A percentile compares a stretch with the other conserved stretches of the same genome.
phyloP scores from a whole-genome alignment of 2,113 vertebrate genomes.

The Anhinga rufa region DNA sequence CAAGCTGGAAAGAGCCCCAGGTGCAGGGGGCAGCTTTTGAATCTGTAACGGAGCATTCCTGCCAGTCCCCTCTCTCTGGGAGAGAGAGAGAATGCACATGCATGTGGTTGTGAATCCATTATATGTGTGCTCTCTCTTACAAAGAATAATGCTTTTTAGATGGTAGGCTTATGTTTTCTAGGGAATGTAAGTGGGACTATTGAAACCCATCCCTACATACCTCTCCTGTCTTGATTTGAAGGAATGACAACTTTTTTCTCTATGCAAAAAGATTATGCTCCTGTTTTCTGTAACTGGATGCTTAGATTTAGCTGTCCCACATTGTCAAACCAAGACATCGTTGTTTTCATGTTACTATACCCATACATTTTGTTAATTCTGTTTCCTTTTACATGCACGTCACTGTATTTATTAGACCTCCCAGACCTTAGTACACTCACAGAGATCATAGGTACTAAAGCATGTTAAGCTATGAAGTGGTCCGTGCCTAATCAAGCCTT shows the following conservation, averaged over 20 bases:
- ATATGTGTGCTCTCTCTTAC: rapidly evolving
- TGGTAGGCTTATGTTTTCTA: neutral
- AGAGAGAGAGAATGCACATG: rapidly evolving
- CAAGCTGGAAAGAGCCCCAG: neutral
- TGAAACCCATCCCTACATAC: neutral
- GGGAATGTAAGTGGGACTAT: neutral
- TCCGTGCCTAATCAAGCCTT: neutral
- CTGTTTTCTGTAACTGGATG: neutral
- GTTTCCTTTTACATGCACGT: neutral
- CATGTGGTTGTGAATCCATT: neutral
- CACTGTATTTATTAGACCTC: neutral
- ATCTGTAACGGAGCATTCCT: neutral
- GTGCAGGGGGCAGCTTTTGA: neutral
- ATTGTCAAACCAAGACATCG: neutral
- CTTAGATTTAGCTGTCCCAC: neutral
- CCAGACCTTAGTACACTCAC: neutral
- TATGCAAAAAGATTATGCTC: neutral
- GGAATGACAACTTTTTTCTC: neutral
- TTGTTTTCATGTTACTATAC: neutral
- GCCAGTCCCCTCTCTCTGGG: neutral
- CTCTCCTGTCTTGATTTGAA: neutral
- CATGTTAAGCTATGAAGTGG: neutral
- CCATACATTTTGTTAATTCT: neutral
- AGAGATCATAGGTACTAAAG: rapidly evolving
- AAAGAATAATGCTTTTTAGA: neutral